Percentiles rank a stretch among this genome's conserved stretches.
Evolutionary conservation across 2,888 invertebrate species (phyloP).

Genomic region (Drosophila setosimentum): DNA sequence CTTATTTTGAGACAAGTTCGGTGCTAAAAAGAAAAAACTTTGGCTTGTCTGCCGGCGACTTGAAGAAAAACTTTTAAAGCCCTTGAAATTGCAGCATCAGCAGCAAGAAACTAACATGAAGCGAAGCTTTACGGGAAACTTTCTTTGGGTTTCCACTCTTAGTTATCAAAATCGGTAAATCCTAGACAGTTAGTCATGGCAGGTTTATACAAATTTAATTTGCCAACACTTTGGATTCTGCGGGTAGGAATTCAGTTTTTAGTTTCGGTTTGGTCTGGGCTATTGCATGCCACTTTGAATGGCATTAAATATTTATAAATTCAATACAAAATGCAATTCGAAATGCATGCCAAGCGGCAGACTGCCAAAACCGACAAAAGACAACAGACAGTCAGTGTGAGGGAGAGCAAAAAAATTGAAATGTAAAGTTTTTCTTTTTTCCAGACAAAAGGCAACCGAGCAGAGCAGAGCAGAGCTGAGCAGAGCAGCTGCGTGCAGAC

Average conservation of each 20-base stretch:
- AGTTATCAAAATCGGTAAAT: slow-evolving; percentile 35
- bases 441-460: slow-evolving; percentile 56
- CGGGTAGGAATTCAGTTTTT: slow-evolving; percentile 37
- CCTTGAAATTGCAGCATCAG: slow-evolving; percentile 45
- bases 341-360: slow-evolving; percentile 76
- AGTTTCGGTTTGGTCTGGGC: slow-evolving; percentile 33
- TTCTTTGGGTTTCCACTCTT: slow-evolving; percentile 13
- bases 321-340: slow-evolving; percentile 83
- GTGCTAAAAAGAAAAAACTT: slow-evolving; percentile 6
- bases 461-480: slow-evolving; percentile 4
- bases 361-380: slow-evolving; percentile 55
- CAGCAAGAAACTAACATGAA: slow-evolving; percentile 21
- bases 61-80: slow-evolving; percentile 47
- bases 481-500: slow-evolving; percentile 55
- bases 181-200: slow-evolving; percentile 68
- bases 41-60: slow-evolving; percentile 13
- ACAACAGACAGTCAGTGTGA: slow-evolving; percentile 3
- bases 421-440: slow-evolving; percentile 67
- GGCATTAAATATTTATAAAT: slow-evolving; percentile 85
- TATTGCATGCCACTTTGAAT: slow-evolving; percentile 78
- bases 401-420: slow-evolving; percentile 61
- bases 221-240: slow-evolving; percentile 56
- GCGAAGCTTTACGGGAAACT: slow-evolving; percentile 35
- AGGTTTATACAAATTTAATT: slow-evolving; percentile 68
- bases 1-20: slow-evolving; percentile 36